Evolutionary conservation across 1,140 invertebrate genomes (phyloP).

Genomic region (Heliconius himera): DNA sequence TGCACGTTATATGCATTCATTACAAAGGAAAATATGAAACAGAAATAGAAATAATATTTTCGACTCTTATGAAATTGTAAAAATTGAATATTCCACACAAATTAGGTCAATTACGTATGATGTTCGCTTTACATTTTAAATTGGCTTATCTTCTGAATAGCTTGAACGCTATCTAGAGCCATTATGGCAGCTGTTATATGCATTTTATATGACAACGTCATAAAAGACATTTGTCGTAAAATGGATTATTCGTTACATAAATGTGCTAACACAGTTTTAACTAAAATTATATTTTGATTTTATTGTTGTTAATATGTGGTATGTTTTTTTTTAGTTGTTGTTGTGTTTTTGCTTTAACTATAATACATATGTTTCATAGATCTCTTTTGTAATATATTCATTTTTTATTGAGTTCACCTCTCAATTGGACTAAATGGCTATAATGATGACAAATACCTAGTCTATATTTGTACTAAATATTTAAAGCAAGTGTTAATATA

Average conservation of each 20-base stretch:
- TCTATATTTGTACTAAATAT: no score
- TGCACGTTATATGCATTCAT: no score
- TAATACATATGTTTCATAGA: not conserved
- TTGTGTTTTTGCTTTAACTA: not conserved
- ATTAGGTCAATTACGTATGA: slow-evolving; percentile 13
- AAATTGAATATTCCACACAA: slow-evolving; percentile 4
- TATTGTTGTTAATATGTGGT: slow-evolving; percentile 17
- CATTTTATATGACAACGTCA: slow-evolving; percentile 24
- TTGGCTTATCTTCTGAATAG: slow-evolving; percentile 15
- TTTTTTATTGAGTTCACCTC: no score
- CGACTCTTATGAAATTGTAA: not conserved
- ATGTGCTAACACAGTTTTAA: slow-evolving; percentile 5
- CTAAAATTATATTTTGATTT: slow-evolving; percentile 9
- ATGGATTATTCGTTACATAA: not conserved
- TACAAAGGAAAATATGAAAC: not conserved
- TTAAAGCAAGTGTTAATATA: no score
- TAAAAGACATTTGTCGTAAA: slow-evolving; percentile 21
- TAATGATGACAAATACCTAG: no score
- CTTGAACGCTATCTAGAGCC: not conserved
- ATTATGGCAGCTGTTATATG: slow-evolving; percentile 13
- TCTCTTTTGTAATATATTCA: no score
- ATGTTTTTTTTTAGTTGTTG: not conserved
- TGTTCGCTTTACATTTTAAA: slow-evolving; percentile 8
- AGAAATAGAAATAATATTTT: not conserved
- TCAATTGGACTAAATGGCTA: no score